Evolutionary conservation across 2,113 vertebrate species (phyloP).

Genomic region (Emydocephalus ijimae): DNA sequence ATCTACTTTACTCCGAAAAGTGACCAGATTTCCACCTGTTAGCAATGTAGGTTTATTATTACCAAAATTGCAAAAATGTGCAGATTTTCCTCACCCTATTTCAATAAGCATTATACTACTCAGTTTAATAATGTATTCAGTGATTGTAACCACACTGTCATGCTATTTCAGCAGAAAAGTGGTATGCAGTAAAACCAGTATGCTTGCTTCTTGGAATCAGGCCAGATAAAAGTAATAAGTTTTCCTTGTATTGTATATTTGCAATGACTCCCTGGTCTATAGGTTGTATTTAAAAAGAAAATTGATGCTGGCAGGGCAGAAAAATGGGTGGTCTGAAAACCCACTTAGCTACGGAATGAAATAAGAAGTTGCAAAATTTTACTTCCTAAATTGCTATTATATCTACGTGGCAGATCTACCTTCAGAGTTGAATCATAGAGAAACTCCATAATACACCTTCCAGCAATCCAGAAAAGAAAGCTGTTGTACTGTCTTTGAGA

Average conservation of each 20-base stretch:
- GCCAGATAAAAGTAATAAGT: constrained; percentile 13
- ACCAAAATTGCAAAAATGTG: neutral
- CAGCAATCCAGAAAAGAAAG: neutral
- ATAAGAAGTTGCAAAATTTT: neutral
- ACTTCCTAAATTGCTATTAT: neutral
- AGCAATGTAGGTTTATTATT: neutral
- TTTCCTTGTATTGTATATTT: constrained; percentile 1
- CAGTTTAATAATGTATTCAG: neutral
- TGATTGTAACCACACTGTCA: neutral
- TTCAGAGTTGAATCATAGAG: neutral
- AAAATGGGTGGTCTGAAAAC: neutral
- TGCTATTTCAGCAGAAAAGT: neutral
- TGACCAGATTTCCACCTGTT: neutral
- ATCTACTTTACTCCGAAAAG: neutral
- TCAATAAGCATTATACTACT: neutral
- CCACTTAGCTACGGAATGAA: neutral
- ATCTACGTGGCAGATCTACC: neutral
- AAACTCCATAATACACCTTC: neutral
- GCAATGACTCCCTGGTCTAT: neutral
- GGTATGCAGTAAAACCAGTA: neutral
- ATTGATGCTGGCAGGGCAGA: neutral
- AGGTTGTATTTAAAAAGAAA: constrained; percentile 1
- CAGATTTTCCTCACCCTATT: neutral
- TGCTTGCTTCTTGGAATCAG: neutral
- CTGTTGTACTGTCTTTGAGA: neutral